phyloP scores from a whole-genome alignment of 2,113 vertebrate species.

The Girardinichthys multiradiatus region DNA sequence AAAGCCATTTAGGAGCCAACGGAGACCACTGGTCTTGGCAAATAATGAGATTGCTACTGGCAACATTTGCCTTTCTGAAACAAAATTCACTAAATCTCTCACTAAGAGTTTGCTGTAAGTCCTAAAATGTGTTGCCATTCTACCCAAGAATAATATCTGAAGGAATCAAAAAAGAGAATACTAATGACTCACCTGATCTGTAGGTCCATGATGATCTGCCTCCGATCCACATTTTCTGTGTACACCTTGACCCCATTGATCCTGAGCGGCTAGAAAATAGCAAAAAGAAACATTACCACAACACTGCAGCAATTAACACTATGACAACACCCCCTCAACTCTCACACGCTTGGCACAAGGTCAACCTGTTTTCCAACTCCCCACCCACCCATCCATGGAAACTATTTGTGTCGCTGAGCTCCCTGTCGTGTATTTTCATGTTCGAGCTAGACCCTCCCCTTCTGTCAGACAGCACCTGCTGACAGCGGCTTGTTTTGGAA shows the following conservation, averaged over 20 bases:
- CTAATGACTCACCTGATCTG: conserved; percentile 88
- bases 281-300: conserved; percentile 43
- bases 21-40: neutral
- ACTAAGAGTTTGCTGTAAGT: neutral
- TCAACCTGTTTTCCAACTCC: conserved; percentile 37
- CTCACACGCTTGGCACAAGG: conserved; percentile 36
- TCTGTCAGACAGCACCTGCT: conserved; percentile 59
- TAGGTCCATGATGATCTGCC: conserved; percentile 97
- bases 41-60: neutral
- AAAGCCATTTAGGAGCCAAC: neutral
- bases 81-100: too few relatives aligned
- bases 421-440: conserved; percentile 20
- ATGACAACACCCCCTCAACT: conserved; percentile 18
- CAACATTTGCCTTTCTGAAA: neutral
- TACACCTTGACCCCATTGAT: conserved; percentile 98
- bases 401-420: conserved; percentile 62
- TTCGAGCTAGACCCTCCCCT: conserved; percentile 21
- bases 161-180: neutral
- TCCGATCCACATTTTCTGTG: conserved; percentile 95
- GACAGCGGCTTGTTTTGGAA: conserved; percentile 15
- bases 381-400: conserved; percentile 34
- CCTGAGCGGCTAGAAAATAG: conserved; percentile 86
- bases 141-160: neutral
- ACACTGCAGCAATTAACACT: conserved; percentile 26
- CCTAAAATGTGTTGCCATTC: too few relatives aligned